Conservation (phyloP, 1,140 invertebrate genomes). For the Musca vetustissima region DNA sequence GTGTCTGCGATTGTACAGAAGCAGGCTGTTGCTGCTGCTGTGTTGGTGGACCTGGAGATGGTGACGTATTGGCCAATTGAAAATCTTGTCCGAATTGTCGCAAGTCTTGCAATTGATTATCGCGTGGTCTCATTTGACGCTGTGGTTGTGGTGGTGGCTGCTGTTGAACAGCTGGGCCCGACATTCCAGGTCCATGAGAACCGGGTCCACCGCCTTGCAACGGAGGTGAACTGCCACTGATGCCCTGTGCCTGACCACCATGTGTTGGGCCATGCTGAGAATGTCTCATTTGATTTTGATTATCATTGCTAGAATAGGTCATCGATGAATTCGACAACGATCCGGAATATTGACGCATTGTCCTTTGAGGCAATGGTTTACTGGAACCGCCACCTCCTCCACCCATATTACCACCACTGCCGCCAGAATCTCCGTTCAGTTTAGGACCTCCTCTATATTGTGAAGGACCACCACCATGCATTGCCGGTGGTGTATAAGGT, state of each 20-base stretch:
- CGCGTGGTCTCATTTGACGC: slow-evolving; percentile 45
- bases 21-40: slow-evolving; percentile 37
- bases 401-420: slow-evolving; percentile 41
- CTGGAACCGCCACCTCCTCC: slow-evolving; percentile 41
- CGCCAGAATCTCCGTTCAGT: slow-evolving; percentile 45
- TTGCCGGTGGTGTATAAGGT: slow-evolving; percentile 38
- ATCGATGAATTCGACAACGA: slow-evolving; percentile 46
- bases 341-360: slow-evolving; percentile 47
- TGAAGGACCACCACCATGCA: slow-evolving; percentile 37
- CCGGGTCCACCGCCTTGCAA: slow-evolving; percentile 38
- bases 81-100: slow-evolving; percentile 52
- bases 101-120: slow-evolving; percentile 49
- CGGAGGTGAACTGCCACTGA: slow-evolving; percentile 43
- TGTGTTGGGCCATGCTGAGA: slow-evolving; percentile 27
- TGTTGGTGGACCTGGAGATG: slow-evolving; percentile 37
- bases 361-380: slow-evolving; percentile 46
- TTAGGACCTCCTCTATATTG: slow-evolving; percentile 40
- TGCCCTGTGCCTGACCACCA: slow-evolving; percentile 33
- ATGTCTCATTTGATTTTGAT: slow-evolving; percentile 35
- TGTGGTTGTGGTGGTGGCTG: slow-evolving; percentile 41
- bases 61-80: slow-evolving; percentile 38
- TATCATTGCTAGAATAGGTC: slow-evolving; percentile 42
- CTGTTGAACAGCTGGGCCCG: slow-evolving; percentile 30
- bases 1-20: slow-evolving; percentile 43
- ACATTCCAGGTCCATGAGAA: slow-evolving; percentile 29